Percentiles rank a stretch among this genome's conserved stretches.
Conservation (phyloP, 2,113 vertebrate species). For the Hyperopisus bebe region DNA sequence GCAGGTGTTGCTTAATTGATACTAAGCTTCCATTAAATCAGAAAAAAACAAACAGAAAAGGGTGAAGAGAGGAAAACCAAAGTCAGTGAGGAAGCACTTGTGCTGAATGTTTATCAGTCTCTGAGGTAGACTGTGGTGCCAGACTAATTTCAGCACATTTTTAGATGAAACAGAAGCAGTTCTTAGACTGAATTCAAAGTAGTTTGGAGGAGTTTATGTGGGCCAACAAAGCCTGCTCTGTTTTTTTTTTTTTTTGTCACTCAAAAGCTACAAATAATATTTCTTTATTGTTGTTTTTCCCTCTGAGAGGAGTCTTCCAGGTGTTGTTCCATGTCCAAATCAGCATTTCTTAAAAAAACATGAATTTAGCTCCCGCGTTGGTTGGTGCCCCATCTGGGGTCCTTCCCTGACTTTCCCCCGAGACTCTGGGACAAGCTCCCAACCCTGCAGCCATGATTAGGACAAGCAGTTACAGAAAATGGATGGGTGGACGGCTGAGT, state of each 20-base stretch:
- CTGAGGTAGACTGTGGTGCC: neutral
- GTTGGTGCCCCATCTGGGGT: neutral
- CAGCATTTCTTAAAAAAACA: neutral
- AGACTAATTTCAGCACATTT: neutral
- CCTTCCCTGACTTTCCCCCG: neutral
- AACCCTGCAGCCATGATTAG: neutral
- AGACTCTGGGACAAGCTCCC: neutral
- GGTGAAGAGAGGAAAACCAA: neutral
- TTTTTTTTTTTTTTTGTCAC: neutral
- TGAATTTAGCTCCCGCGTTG: neutral
- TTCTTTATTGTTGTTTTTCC: neutral
- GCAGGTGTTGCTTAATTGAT: neutral
- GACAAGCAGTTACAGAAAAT: neutral
- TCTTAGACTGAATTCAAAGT: conserved; percentile 5
- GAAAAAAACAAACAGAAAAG: neutral
- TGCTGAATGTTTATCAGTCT: neutral
- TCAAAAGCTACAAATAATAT: neutral
- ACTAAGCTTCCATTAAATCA: neutral
- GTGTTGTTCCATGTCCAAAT: neutral
- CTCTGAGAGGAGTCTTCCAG: neutral
- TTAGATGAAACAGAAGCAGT: neutral
- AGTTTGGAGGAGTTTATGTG: neutral
- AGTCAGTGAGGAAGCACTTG: neutral
- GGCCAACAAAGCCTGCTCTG: neutral
- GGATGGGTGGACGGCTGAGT: neutral